A percentile compares a stretch with the other conserved stretches of the same genome.
Conservation (phyloP, 2,888 invertebrate genomes). For the Saturnia japonica region DNA sequence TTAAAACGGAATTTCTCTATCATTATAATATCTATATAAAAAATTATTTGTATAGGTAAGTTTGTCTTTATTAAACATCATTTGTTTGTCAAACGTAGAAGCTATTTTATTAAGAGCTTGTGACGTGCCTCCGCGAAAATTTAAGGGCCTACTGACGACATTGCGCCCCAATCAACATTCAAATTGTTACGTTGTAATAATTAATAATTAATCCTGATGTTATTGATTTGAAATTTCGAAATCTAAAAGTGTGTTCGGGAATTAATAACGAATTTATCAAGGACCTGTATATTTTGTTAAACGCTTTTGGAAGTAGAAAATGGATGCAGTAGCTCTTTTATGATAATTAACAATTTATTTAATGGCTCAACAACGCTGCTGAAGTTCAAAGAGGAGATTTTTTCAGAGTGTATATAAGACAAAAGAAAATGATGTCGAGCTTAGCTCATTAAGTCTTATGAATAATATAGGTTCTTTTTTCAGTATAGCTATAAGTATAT, state of each 20-base stretch:
- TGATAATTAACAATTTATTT: not conserved
- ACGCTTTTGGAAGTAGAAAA: not conserved
- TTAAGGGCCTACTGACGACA: slow-evolving; percentile 58
- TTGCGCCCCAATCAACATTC: slow-evolving; percentile 39
- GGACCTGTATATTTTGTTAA: not conserved
- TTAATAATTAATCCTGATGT: slow-evolving; percentile 50
- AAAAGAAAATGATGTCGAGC: slow-evolving; percentile 11
- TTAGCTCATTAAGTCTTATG: slow-evolving; percentile 47
- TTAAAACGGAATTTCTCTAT: not conserved
- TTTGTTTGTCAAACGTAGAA: slow-evolving; percentile 45
- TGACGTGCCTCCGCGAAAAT: slow-evolving; percentile 65
- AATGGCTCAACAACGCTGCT: not conserved
- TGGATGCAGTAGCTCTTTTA: not conserved
- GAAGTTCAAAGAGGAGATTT: not conserved
- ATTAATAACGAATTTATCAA: slow-evolving; percentile 12
- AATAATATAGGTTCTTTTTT: slow-evolving; percentile 35
- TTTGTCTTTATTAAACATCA: slow-evolving; percentile 46
- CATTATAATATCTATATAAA: not conserved
- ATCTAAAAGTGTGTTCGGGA: slow-evolving; percentile 34
- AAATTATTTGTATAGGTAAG: slow-evolving; percentile 9
- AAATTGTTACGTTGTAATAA: slow-evolving; percentile 52
- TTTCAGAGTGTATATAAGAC: not conserved
- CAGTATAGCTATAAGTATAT: not conserved
- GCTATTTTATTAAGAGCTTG: slow-evolving; percentile 48
- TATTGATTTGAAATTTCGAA: slow-evolving; percentile 43